phyloP scores from a whole-genome alignment of 2,113 vertebrate species.

The Oreochromis tanganicae region DNA sequence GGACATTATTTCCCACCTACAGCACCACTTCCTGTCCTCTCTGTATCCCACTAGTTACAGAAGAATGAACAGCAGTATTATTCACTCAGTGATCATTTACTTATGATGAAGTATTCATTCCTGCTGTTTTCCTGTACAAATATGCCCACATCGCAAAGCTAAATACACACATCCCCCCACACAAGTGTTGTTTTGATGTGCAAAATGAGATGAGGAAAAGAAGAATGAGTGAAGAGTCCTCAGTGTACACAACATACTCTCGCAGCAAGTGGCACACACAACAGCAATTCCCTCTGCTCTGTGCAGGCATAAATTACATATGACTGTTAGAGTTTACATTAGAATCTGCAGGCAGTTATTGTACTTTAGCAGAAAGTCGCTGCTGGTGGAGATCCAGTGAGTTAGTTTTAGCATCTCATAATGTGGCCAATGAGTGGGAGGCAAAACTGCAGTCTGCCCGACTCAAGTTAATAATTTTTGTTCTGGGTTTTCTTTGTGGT shows the following conservation, averaged over 20 bases:
- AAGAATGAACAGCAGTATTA: neutral
- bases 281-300: neutral
- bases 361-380: neutral
- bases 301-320: neutral
- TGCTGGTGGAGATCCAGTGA: neutral
- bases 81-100: neutral
- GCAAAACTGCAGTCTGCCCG: neutral
- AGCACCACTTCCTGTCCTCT: neutral
- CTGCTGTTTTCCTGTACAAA: conserved; percentile 24
- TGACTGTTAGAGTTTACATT: neutral
- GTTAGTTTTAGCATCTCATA: neutral
- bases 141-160: neutral
- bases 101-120: neutral
- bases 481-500: neutral
- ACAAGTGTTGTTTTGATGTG: conserved; percentile 18
- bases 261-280: neutral
- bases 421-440: neutral
- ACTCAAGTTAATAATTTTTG: conserved; percentile 1
- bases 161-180: conserved; percentile 3
- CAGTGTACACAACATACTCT: neutral
- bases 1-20: conserved; percentile 4
- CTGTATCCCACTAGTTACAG: neutral
- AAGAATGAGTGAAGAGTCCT: neutral
- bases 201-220: neutral
- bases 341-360: neutral